phyloP scores from a whole-genome alignment of 1,140 invertebrate genomes.

The Zaprionus africanus region DNA sequence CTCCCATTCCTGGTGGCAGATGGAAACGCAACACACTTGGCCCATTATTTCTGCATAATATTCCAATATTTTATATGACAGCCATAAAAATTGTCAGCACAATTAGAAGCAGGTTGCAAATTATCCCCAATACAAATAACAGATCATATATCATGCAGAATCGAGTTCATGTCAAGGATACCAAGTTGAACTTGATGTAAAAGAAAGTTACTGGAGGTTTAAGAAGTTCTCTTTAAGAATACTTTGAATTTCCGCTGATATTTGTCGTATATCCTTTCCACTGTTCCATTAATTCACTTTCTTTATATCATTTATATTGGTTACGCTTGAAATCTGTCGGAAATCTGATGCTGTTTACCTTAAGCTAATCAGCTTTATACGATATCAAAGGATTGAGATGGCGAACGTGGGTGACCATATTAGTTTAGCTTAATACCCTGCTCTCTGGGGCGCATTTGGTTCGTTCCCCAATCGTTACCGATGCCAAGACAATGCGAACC shows the following conservation, averaged over 20 bases:
- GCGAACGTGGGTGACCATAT: conserved; percentile 68
- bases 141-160: conserved; percentile 24
- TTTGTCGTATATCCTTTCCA: neutral
- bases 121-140: conserved; percentile 32
- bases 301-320: conserved; percentile 12
- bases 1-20: conserved; percentile 55
- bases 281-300: neutral
- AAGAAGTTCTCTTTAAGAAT: neutral
- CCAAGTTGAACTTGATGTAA: neutral
- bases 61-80: conserved; percentile 65
- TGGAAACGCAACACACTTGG: conserved; percentile 42
- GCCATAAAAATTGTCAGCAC: conserved; percentile 75
- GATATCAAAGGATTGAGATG: conserved; percentile 60
- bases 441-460: conserved; percentile 32
- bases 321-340: conserved; percentile 11
- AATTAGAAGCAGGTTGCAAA: conserved; percentile 60
- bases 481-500: conserved; percentile 21
- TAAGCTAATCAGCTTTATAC: conserved; percentile 30
- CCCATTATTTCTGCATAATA: conserved; percentile 76
- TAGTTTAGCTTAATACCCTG: conserved; percentile 36
- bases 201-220: neutral
- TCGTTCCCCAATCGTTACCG: neutral
- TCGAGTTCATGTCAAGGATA: neutral
- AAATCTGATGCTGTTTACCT: conserved; percentile 38
- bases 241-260: neutral